Evolutionary conservation across 1,140 invertebrate species (phyloP).

Genomic region (Hyles euphorbiae): DNA sequence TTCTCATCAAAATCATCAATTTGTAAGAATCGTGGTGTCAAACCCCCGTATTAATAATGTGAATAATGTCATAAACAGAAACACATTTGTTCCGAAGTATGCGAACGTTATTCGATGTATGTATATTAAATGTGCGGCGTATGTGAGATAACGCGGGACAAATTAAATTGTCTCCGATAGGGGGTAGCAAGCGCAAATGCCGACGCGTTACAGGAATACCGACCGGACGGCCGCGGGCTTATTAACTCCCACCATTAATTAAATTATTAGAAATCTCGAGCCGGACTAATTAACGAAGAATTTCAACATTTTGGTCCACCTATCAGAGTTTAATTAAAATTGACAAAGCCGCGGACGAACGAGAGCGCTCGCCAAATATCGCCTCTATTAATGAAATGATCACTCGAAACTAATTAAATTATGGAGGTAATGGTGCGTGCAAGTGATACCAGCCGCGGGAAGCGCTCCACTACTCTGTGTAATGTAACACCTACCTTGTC

Average conservation of each 20-base stretch:
- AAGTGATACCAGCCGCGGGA: slow-evolving; percentile 55
- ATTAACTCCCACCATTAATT: slow-evolving; percentile 69
- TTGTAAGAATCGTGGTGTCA: too few species aligned
- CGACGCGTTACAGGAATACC: slow-evolving; percentile 63
- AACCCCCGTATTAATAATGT: background rate
- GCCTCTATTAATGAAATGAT: slow-evolving; percentile 72
- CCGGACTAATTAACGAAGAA: slow-evolving; percentile 72
- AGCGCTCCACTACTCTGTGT: slow-evolving; percentile 25
- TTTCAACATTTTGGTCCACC: slow-evolving; percentile 71
- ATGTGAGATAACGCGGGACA: background rate
- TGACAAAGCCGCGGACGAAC: slow-evolving; percentile 65
- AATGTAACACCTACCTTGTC: slow-evolving; percentile 34
- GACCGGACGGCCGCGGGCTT: slow-evolving; percentile 45
- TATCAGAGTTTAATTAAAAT: slow-evolving; percentile 73
- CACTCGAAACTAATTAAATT: slow-evolving; percentile 75
- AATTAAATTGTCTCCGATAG: slow-evolving; percentile 9
- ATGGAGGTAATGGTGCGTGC: slow-evolving; percentile 72
- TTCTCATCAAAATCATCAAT: background rate
- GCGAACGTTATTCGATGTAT: background rate
- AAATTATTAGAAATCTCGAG: slow-evolving; percentile 73
- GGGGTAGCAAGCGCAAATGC: slow-evolving; percentile 33
- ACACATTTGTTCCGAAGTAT: too few species aligned
- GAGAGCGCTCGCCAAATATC: slow-evolving; percentile 64
- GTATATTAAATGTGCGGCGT: background rate
- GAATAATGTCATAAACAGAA: background rate